Evolutionary conservation across 2,797 vertebrate species (phyloP).

Genomic region (Gallinago stenura): DNA sequence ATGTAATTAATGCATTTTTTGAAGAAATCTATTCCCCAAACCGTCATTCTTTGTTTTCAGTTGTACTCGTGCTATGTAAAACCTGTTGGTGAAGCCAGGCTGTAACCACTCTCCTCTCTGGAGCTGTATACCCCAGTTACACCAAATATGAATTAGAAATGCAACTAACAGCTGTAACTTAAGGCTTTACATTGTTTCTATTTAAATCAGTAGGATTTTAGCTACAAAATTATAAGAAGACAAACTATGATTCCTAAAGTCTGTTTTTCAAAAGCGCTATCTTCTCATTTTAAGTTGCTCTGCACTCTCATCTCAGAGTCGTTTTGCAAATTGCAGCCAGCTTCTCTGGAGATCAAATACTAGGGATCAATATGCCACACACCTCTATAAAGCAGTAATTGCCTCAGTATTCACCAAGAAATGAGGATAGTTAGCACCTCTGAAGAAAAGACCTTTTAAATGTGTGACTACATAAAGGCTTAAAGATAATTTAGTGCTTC

Average conservation of each 20-base stretch:
- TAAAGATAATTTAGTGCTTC: constrained; percentile 22
- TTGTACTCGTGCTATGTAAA: not conserved
- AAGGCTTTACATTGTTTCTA: not conserved
- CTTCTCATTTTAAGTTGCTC: not conserved
- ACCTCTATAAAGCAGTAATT: not conserved
- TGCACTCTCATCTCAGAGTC: not conserved
- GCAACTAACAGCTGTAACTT: not conserved
- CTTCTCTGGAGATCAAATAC: not conserved
- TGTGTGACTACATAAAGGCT: not conserved
- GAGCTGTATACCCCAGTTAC: not conserved
- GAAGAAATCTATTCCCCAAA: not conserved
- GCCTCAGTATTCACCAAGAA: not conserved
- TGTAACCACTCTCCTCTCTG: not conserved
- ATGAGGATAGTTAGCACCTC: constrained; percentile 18
- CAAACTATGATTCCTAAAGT: not conserved
- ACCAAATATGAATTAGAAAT: not conserved
- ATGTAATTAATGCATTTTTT: not conserved
- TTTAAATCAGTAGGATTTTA: not conserved
- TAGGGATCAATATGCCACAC: not conserved
- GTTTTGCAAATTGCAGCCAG: not conserved
- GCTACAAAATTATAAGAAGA: not conserved
- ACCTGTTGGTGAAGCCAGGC: not conserved
- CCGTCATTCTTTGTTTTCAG: not conserved
- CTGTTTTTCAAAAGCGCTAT: not conserved
- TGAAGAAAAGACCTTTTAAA: constrained; percentile 10